phyloP scores from a whole-genome alignment of 2,113 vertebrate genomes.

The Origma solitaria region DNA sequence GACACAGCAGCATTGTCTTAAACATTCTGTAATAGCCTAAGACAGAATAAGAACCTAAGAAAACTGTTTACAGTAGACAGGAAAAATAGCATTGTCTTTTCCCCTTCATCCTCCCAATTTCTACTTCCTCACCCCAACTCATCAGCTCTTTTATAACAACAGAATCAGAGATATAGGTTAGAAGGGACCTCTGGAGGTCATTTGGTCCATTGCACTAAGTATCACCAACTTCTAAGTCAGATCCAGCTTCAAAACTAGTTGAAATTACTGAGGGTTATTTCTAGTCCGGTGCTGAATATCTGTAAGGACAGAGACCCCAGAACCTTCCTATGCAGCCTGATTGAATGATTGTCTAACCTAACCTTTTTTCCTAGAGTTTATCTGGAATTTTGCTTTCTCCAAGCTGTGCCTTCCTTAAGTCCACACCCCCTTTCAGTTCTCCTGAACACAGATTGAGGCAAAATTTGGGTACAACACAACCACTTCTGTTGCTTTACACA shows the following conservation, averaged over 20 bases:
- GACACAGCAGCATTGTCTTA: not conserved
- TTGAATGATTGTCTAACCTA: not conserved
- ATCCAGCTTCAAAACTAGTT: not conserved
- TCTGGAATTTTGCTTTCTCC: not conserved
- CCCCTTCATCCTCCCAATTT: not conserved
- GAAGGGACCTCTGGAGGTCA: conserved; percentile 36
- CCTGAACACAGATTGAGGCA: not conserved
- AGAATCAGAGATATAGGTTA: not conserved
- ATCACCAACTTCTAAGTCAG: not conserved
- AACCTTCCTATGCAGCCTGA: not conserved
- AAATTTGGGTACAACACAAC: not conserved
- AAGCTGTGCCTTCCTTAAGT: not conserved
- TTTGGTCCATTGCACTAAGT: not conserved
- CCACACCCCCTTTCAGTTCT: not conserved
- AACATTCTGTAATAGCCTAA: not conserved
- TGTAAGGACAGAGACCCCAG: not conserved
- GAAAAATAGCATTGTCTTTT: not conserved
- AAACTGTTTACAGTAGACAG: not conserved
- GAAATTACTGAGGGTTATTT: not conserved
- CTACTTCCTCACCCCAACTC: not conserved
- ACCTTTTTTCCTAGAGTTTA: not conserved
- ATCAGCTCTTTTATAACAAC: not conserved
- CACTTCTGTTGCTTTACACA: not conserved
- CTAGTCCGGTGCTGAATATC: not conserved
- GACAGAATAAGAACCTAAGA: not conserved